A percentile compares a stretch with the other conserved stretches of the same genome.
phyloP scores from a whole-genome alignment of 2,797 vertebrate genomes.

The Mergus octosetaceus region DNA sequence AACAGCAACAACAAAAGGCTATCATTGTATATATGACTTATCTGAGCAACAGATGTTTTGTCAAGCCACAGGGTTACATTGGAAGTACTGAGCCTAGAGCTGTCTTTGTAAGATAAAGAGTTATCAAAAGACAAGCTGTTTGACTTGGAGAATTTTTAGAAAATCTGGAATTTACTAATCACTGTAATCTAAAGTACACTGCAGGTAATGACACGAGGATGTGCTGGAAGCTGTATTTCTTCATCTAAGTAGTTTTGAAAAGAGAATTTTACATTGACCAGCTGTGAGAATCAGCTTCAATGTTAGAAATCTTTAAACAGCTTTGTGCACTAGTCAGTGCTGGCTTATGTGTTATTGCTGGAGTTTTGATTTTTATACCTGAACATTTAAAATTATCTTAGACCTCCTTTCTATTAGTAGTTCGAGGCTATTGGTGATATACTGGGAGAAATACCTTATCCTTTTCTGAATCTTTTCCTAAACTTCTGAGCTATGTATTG shows the following conservation, averaged over 20 bases:
- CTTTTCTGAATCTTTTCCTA: neutral
- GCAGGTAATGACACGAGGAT: neutral
- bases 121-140: conserved; percentile 23
- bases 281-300: neutral
- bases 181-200: conserved; percentile 4
- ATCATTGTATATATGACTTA: conserved; percentile 10
- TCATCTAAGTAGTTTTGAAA: neutral
- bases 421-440: neutral
- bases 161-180: neutral
- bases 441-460: neutral
- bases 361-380: neutral
- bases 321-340: neutral
- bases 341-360: neutral
- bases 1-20: conserved; percentile 14
- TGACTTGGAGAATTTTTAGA: conserved; percentile 24
- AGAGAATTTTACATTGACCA: neutral
- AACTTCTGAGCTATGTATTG: neutral
- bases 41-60: conserved; percentile 13
- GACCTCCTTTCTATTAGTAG: neutral
- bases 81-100: conserved; percentile 14
- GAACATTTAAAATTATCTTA: neutral
- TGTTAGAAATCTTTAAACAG: neutral
- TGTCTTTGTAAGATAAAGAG: conserved; percentile 40
- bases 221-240: neutral
- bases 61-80: conserved; percentile 1